phyloP scores from a whole-genome alignment of 1,140 invertebrate genomes.

The Protaetia brevitarsis region DNA sequence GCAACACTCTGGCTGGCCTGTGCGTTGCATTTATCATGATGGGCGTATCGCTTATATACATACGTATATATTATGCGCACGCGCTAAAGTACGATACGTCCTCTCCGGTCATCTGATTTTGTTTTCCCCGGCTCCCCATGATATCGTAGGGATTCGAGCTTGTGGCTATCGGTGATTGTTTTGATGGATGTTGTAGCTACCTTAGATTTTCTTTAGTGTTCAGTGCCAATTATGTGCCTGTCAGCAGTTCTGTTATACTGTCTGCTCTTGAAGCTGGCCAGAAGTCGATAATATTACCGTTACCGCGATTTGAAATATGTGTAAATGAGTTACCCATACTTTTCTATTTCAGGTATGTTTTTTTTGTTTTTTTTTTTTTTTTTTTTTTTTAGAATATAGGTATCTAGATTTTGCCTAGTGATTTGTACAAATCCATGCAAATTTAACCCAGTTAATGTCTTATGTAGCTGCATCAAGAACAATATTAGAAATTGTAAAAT shows the following conservation, averaged over 20 bases:
- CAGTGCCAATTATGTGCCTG: background rate
- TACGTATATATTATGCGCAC: background rate
- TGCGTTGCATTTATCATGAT: background rate
- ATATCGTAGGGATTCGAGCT: background rate
- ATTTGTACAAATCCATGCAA: too few species aligned
- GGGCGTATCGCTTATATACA: background rate
- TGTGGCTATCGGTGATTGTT: too few species aligned
- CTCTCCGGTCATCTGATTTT: constrained; percentile 16
- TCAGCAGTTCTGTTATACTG: background rate
- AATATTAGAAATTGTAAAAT: background rate
- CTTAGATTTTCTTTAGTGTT: background rate
- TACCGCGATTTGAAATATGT: background rate
- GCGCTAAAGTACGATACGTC: background rate
- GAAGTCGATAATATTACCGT: background rate
- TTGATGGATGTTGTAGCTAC: background rate
- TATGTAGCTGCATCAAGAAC: too few species aligned
- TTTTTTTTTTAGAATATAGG: too few species aligned
- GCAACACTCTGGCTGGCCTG: too few species aligned
- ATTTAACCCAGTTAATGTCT: too few species aligned
- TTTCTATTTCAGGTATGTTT: too few species aligned
- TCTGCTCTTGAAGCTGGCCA: background rate
- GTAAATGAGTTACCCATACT: too few species aligned
- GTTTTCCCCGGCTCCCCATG: too few species aligned
- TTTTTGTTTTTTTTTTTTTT: too few species aligned
- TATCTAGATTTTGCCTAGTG: too few species aligned